Percentiles rank a stretch among this genome's conserved stretches.
Conservation (phyloP, 2,797 vertebrate genomes). For the Bradypodion ventrale region DNA sequence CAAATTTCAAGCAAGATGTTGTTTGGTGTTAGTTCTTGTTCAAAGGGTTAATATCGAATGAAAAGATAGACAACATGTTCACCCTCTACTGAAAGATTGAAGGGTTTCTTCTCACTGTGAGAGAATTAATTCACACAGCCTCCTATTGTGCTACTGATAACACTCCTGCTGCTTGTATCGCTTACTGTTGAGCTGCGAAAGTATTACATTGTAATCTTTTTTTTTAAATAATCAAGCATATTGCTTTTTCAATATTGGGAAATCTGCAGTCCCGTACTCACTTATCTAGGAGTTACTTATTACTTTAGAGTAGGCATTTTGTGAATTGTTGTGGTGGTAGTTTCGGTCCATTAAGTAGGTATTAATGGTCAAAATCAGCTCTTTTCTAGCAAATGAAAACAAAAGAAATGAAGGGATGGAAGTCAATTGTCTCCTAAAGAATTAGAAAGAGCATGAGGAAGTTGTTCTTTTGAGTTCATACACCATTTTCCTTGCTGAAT, state of each 20-base stretch:
- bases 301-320: background rate
- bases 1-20: constrained; percentile 36
- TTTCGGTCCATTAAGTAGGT: background rate
- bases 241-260: constrained; percentile 3
- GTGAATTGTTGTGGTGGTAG: too few relatives aligned
- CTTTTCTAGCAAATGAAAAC: background rate
- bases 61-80: constrained; percentile 8
- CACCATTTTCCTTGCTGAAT: background rate
- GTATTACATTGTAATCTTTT: constrained; percentile 57
- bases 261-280: background rate
- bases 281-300: background rate
- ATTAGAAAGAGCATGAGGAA: background rate
- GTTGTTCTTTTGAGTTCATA: background rate
- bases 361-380: constrained; percentile 23
- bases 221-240: constrained; percentile 44
- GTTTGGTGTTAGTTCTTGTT: constrained; percentile 15
- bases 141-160: constrained; percentile 32
- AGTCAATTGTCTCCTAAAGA: background rate
- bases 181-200: constrained; percentile 40
- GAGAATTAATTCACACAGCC: constrained; percentile 35
- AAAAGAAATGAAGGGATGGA: background rate
- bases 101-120: constrained; percentile 46
- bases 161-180: constrained; percentile 38
- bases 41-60: constrained; percentile 32
- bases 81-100: background rate